Conservation (phyloP, 2,797 vertebrate genomes). For the Aplochiton taeniatus region DNA sequence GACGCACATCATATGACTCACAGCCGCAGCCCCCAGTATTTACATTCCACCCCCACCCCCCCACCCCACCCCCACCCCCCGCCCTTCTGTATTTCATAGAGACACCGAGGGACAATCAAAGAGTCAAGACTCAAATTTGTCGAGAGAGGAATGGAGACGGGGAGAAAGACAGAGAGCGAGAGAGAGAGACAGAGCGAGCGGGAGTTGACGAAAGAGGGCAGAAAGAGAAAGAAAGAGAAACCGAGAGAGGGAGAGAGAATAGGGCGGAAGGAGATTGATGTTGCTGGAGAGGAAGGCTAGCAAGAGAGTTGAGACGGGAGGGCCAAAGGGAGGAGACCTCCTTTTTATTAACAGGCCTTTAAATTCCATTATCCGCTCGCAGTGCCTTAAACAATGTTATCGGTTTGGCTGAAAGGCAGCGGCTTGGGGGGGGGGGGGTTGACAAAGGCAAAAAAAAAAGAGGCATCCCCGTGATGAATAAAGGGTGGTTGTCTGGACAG, state of each 20-base stretch:
- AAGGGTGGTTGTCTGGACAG: constrained; percentile 43
- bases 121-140: too few species aligned
- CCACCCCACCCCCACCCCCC: too few species aligned
- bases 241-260: constrained; percentile 13
- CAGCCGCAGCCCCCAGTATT: too few species aligned
- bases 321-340: constrained; percentile 11
- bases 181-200: too few species aligned
- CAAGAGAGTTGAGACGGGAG: not conserved
- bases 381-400: constrained; percentile 53
- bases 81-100: too few species aligned
- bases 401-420: constrained; percentile 34
- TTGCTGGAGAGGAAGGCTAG: too few species aligned
- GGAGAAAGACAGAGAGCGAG: too few species aligned
- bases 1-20: too few species aligned
- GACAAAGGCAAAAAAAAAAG: constrained; percentile 39
- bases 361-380: constrained; percentile 54
- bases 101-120: too few species aligned
- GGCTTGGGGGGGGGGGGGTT: constrained; percentile 35
- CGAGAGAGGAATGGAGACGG: too few species aligned
- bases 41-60: too few species aligned
- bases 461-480: constrained; percentile 40
- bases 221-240: not conserved
- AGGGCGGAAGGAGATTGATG: constrained; percentile 5
- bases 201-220: not conserved
- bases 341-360: constrained; percentile 44